These are phyloP conservation scores for Carcharodon carcharias DNA, from an alignment of 2,797 vertebrate species.

Conservation along the genomic window DNA sequence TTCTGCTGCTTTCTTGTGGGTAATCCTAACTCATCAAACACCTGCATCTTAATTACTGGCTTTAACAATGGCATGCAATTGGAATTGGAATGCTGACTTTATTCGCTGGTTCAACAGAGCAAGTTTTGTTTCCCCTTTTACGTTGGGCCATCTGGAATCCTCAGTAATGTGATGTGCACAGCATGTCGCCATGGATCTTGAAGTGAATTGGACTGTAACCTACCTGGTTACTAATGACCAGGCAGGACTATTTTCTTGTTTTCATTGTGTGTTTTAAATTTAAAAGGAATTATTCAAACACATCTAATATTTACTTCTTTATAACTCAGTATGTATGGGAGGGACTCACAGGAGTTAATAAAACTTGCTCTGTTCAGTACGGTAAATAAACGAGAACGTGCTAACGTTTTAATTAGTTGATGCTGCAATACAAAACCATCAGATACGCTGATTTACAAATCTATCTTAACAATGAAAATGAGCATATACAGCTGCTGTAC, in stretches of 20 bases:
- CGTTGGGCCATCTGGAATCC: conserved; percentile 75
- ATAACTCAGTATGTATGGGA: not conserved
- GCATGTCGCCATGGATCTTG: conserved; percentile 77
- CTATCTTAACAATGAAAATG: not conserved
- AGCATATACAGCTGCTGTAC: not conserved
- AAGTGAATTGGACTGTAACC: conserved; percentile 70
- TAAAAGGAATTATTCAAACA: conserved; percentile 37
- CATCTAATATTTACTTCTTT: not conserved
- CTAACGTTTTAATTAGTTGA: not conserved
- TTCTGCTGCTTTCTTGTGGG: conserved; percentile 72
- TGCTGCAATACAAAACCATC: not conserved
- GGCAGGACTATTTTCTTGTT: conserved; percentile 44
- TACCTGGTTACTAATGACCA: conserved; percentile 64
- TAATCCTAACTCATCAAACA: conserved; percentile 71
- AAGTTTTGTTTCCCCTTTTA: conserved; percentile 37
- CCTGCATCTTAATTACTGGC: conserved; percentile 62
- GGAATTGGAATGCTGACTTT: conserved; percentile 82
- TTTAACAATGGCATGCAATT: conserved; percentile 77
- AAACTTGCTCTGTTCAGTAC: not conserved
- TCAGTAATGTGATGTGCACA: conserved; percentile 78
- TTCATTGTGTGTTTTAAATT: conserved; percentile 43
- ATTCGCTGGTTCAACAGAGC: conserved; percentile 62
- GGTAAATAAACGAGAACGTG: not conserved
- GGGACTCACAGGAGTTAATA: not conserved
- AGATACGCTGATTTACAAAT: not conserved